A percentile compares a stretch with the other conserved stretches of the same genome.
phyloP scores from a whole-genome alignment of 2,797 vertebrate species.

The Hozukius guyotensis region DNA sequence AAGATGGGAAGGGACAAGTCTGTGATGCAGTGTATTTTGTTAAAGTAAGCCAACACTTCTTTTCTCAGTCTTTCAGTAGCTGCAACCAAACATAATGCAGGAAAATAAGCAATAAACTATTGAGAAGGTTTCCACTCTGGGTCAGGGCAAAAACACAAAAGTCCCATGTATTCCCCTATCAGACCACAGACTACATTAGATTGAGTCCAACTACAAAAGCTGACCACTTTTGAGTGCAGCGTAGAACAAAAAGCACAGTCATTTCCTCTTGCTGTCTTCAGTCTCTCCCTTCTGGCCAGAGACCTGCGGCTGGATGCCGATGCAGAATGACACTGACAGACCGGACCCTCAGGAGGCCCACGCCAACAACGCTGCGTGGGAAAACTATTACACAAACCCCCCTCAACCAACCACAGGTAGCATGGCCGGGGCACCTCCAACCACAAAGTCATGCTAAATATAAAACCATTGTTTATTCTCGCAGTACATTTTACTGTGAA shows the following conservation, averaged over 20 bases:
- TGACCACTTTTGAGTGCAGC: constrained; percentile 46
- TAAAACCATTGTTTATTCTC: constrained; percentile 72
- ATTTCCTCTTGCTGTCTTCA: constrained; percentile 62
- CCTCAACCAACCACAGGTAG: constrained; percentile 59
- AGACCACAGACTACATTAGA: constrained; percentile 48
- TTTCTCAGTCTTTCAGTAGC: neutral
- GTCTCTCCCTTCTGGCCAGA: constrained; percentile 36
- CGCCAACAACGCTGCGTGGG: constrained; percentile 67
- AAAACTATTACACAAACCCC: constrained; percentile 74
- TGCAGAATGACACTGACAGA: constrained; percentile 67
- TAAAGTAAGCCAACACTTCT: neutral
- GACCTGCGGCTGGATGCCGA: constrained; percentile 69
- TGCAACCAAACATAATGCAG: neutral
- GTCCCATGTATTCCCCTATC: constrained; percentile 41
- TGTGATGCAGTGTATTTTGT: neutral
- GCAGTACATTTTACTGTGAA: constrained; percentile 50
- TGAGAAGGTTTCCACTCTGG: neutral
- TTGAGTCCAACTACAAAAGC: constrained; percentile 16
- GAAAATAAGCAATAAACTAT: neutral
- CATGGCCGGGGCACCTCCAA: constrained; percentile 58
- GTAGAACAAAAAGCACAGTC: constrained; percentile 59
- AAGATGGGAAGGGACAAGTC: neutral
- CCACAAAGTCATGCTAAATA: constrained; percentile 69
- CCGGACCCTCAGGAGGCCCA: constrained; percentile 57
- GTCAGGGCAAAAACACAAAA: constrained; percentile 29